Evolutionary conservation across 2,888 invertebrate genomes (phyloP), one percentile per base, ranked within the genome.

Genomic region (Pharmacophagus antenor): DNA sequence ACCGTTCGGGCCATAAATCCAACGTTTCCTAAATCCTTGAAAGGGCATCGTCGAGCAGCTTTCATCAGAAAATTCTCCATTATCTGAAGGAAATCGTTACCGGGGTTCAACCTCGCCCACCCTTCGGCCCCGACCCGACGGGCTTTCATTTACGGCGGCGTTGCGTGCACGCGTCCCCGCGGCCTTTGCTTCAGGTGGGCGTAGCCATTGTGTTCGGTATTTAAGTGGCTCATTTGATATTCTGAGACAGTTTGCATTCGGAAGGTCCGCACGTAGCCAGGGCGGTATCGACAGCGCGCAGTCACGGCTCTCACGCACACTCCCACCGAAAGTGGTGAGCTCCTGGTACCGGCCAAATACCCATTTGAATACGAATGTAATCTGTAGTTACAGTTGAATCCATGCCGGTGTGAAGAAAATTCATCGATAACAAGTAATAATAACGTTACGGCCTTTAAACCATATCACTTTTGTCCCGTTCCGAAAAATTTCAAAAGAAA

Each of bases 161-260:
- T 87, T 87, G 88, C 88, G 88, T 88, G 88, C 83, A 88, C 82
- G 86, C 86, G 87, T 86, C 80, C 79, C 77, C 76, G 77, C 79
- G 79, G 85, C 85, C 84, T 85, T 83, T 80, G 81, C 85, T 85
- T 83, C 87, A 89, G 88, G 89, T 88, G 84, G 85, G 86, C 84
- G 85, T 84, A 84, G 79, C 81, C 85, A 85, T 88, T 88, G 85
- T 88, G 77, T 81, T 85, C 83, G 77, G 82, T 87, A 87, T 89
- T 88, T 89, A 89, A 90, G 88, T 88, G 84, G 88, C 84, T 89
- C 85, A 88, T 90, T 89, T 87, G 84, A 89, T 87, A 89, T 90
- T 90, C 88, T 79, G 80, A 86, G 88, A 88, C 85, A 86, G 88
- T 88, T 87, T 87, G 82, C 82, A 85, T 87, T 88, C 76, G 79